phyloP scores from a whole-genome alignment of 2,888 invertebrate species.

The Pollenia amentaria region DNA sequence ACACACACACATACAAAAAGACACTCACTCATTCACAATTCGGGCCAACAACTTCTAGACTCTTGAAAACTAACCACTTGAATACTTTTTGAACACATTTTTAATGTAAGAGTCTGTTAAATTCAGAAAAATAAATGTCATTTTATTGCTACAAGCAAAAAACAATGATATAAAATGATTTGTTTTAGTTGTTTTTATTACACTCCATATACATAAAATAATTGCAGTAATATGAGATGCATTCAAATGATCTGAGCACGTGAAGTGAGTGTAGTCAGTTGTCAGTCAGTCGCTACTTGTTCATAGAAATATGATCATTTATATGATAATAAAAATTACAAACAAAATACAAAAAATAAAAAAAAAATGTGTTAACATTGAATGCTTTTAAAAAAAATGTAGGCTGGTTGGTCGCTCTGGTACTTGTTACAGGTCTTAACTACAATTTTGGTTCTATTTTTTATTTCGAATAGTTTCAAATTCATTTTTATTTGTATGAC shows the following conservation, averaged over 20 bases:
- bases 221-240: slow-evolving; percentile 31
- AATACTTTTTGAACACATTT: slow-evolving; percentile 1
- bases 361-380: slow-evolving; percentile 27
- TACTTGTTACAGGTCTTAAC: neutral
- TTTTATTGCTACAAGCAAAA: neutral
- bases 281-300: slow-evolving; percentile 13
- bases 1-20: slow-evolving; percentile 1
- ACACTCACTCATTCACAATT: neutral
- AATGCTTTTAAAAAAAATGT: neutral
- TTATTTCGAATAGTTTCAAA: neutral
- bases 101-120: slow-evolving; percentile 5
- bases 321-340: neutral
- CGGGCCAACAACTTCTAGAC: slow-evolving; percentile 31
- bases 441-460: neutral
- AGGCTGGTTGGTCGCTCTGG: slow-evolving; percentile 1
- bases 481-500: slow-evolving; percentile 25
- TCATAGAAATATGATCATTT: slow-evolving; percentile 33
- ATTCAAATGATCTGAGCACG: slow-evolving; percentile 30
- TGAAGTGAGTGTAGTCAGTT: slow-evolving; percentile 8
- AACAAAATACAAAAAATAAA: neutral
- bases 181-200: slow-evolving; percentile 17
- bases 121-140: slow-evolving; percentile 4
- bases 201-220: slow-evolving; percentile 29
- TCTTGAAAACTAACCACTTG: slow-evolving; percentile 51
- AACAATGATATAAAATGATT: neutral